Evolutionary conservation across 2,113 vertebrate genomes (phyloP), one percentile per base, ranked within the genome.

Genomic region (Morone saxatilis): DNA sequence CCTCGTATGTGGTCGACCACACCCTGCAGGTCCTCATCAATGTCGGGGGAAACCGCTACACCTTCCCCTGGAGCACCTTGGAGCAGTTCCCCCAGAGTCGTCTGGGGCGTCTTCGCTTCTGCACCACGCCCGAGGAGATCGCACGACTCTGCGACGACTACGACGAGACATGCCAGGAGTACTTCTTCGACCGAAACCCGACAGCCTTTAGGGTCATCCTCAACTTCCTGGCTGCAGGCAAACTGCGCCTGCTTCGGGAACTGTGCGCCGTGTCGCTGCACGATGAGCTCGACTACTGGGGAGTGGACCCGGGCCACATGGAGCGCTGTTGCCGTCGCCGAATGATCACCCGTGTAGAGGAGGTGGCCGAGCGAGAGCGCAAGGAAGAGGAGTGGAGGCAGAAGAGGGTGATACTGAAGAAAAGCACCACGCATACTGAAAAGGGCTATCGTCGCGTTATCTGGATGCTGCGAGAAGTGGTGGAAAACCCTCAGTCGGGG

Each of bases 221-320:
- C 80, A 98, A 97, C 95, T 99, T 99, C 93, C 92, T 99, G 20
- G 97, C 97, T 0, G 98, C 98, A 0, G 98, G 98, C 0, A 97
- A 97, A 86, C 96, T 99, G 82, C 96, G 97, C 43, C 96, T 98
- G 3, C 89, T 98, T 4, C 94, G 94, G 12, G 97, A 98, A 78
- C 95, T 93, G 85, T 99, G 98, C 17, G 97, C 96, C n/a, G 95
- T 99, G 87, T 97, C 98, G 3, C 97, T 99, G 87, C 96, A 94
- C 14, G 98, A 99, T 19, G 98, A 99, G 94, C 95, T 99, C 3
- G 91, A 91, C 77, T 99, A 99, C 95, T 99, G 98, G 98, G 98
- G 98, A 1, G 96, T 99, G 2, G 97, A 98, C 80, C 96, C 97
- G 2, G 89, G 93, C 53, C 91, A 91, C 76, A 96, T 99, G 95